Percentiles rank a stretch among this genome's conserved stretches.
Conservation (phyloP, 2,113 vertebrate species). For the Acanthisitta chloris region DNA sequence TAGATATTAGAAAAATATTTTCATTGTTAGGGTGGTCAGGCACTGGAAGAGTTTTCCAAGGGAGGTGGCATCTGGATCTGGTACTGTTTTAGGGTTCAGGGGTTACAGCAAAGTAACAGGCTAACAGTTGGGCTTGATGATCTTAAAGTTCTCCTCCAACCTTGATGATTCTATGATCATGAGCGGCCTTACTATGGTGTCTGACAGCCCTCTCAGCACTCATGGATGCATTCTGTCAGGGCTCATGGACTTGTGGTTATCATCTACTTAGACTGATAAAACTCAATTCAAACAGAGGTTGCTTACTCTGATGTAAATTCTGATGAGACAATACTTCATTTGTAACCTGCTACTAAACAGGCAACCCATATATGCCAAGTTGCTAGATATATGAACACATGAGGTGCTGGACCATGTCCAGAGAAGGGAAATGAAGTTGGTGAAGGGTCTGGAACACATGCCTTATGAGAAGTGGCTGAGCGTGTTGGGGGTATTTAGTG, state of each 20-base stretch:
- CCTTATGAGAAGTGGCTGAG: background rate
- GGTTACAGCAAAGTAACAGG: too few relatives aligned
- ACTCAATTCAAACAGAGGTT: background rate
- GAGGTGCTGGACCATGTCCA: background rate
- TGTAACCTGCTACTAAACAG: background rate
- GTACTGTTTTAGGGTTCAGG: too few relatives aligned
- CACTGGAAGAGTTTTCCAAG: too few relatives aligned
- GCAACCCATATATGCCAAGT: background rate
- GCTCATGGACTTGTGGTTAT: too few relatives aligned
- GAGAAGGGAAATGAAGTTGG: background rate
- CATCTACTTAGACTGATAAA: background rate
- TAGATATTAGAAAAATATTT: too few relatives aligned
- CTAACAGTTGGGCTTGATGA: too few relatives aligned
- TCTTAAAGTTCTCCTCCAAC: too few relatives aligned
- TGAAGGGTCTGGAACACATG: background rate
- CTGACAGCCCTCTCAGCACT: background rate
- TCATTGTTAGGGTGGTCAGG: too few relatives aligned
- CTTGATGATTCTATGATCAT: too few relatives aligned
- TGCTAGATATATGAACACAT: background rate
- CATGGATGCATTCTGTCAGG: too few relatives aligned
- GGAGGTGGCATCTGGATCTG: too few relatives aligned
- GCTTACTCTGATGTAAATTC: background rate
- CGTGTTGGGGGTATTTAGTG: background rate
- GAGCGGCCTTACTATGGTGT: background rate
- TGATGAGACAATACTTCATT: background rate